Conservation (phyloP, 2,797 vertebrate species). For the Amblyraja radiata region DNA sequence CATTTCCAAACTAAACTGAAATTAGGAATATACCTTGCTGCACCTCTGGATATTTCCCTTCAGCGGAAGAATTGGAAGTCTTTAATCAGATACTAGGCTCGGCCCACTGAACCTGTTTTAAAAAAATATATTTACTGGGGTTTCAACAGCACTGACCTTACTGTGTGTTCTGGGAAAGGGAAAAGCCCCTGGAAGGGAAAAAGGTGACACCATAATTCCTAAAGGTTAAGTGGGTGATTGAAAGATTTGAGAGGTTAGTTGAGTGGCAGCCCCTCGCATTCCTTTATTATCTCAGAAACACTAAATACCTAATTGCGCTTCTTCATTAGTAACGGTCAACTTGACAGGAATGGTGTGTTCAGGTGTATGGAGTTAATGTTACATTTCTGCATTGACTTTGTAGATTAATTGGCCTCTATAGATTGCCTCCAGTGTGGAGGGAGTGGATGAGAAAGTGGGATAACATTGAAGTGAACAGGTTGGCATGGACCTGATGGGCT, state of each 20-base stretch:
- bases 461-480: too few species aligned
- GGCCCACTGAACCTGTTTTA: neutral
- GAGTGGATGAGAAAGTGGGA: too few species aligned
- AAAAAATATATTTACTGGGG: neutral
- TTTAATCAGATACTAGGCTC: neutral
- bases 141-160: neutral
- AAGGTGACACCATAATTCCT: slow-evolving; percentile 1
- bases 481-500: too few species aligned
- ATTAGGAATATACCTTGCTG: neutral
- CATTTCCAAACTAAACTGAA: too few species aligned
- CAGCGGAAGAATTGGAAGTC: neutral
- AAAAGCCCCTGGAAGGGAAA: neutral
- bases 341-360: slow-evolving; percentile 26
- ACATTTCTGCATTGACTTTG: too few species aligned
- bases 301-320: slow-evolving; percentile 17
- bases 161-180: neutral
- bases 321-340: slow-evolving; percentile 18
- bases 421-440: too few species aligned
- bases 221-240: slow-evolving; percentile 36
- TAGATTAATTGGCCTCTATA: too few species aligned
- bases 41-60: neutral
- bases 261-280: slow-evolving; percentile 1
- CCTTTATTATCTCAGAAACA: slow-evolving; percentile 36
- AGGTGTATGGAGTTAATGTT: neutral
- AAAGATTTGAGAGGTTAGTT: slow-evolving; percentile 29